A percentile compares a stretch with the other conserved stretches of the same genome.
These are phyloP conservation scores for Tor tambroides DNA, from an alignment of 2,113 vertebrate genomes.

Conservation along the genomic window DNA sequence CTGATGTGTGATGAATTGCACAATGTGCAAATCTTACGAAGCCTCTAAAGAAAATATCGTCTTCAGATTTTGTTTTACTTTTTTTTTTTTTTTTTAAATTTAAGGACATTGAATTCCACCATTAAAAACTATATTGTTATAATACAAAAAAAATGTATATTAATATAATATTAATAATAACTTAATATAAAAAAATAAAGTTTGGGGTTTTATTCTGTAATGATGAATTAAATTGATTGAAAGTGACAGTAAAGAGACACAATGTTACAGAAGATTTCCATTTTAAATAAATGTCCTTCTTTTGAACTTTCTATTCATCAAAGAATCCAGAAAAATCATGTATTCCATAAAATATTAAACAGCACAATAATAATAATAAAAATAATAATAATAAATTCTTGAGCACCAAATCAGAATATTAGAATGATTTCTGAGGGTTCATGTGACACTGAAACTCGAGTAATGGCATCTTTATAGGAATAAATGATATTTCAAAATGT, in stretches of 20 bases:
- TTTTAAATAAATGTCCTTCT: not conserved
- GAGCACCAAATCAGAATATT: not conserved
- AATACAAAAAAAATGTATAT: not conserved
- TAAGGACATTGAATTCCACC: not conserved
- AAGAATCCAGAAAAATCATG: not conserved
- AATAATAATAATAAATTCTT: not conserved
- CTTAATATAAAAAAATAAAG: not conserved
- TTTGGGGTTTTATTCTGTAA: not conserved
- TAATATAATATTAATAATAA: not conserved
- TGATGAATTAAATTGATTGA: not conserved
- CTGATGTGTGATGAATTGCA: slow-evolving; percentile 2
- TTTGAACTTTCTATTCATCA: not conserved
- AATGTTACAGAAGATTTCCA: not conserved
- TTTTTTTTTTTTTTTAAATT: not conserved
- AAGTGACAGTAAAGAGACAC: not conserved
- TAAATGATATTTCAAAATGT: not conserved
- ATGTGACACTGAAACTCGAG: not conserved
- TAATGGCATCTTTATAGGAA: not conserved
- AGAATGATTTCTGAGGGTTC: not conserved
- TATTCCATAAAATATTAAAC: not conserved
- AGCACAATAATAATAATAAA: not conserved
- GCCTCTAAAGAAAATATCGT: not conserved
- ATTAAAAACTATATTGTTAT: not conserved
- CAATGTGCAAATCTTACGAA: not conserved
- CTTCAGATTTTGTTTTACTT: not conserved